A percentile compares a stretch with the other conserved stretches of the same genome.
phyloP scores from a whole-genome alignment of 2,888 invertebrate species.

The Smittia sp. region DNA sequence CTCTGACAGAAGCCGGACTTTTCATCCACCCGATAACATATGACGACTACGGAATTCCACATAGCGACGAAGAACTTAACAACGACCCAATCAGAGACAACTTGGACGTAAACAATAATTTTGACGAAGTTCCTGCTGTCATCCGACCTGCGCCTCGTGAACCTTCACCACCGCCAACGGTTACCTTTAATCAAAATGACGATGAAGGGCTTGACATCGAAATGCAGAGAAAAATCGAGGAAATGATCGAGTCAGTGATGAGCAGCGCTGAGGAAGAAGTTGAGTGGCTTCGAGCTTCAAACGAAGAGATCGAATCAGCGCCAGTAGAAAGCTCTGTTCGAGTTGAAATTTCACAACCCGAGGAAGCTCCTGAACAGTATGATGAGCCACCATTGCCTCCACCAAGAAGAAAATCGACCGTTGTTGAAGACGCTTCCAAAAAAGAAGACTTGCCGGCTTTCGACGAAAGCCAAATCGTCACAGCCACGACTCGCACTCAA shows the following conservation, averaged over 20 bases:
- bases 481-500: background rate
- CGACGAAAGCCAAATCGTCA: constrained; percentile 47
- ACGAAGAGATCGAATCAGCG: background rate
- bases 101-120: constrained; percentile 33
- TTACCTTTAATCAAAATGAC: background rate
- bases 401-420: constrained; percentile 43
- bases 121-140: background rate
- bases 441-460: constrained; percentile 46
- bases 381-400: constrained; percentile 41
- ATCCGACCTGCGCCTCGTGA: too few relatives aligned
- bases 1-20: constrained; percentile 63
- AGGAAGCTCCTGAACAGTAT: background rate
- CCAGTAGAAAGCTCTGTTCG: background rate
- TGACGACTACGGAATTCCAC: constrained; percentile 50
- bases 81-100: constrained; percentile 40
- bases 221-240: constrained; percentile 39
- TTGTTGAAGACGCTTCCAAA: constrained; percentile 45
- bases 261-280: constrained; percentile 29
- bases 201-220: constrained; percentile 35
- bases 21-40: constrained; percentile 65
- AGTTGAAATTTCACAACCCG: background rate
- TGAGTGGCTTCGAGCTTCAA: constrained; percentile 15
- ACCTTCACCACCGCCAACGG: background rate
- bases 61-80: constrained; percentile 44
- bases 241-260: constrained; percentile 39